A percentile compares a stretch with the other conserved stretches of the same genome.
Evolutionary conservation across 64 coral and sea anemone species (phyloP).

Genomic region (Hydrozoanthus tunicans): DNA sequence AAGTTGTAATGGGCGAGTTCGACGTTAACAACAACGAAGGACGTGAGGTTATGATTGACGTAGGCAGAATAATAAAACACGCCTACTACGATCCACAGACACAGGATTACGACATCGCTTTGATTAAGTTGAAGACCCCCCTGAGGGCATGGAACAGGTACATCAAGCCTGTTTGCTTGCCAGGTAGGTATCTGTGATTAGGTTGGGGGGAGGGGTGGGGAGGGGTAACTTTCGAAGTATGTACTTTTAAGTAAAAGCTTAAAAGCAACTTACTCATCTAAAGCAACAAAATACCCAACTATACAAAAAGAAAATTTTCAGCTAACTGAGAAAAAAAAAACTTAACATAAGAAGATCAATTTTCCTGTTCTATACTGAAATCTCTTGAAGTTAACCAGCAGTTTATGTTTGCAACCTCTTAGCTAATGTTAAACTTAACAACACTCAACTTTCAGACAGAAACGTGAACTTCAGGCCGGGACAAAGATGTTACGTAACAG

Average conservation of each 20-base stretch:
- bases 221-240: no score
- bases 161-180: conserved; percentile 34
- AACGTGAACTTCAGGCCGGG: conserved; percentile 4
- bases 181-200: not conserved
- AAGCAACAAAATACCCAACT: no score
- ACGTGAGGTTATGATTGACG: conserved; percentile 51
- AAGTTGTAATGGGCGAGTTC: conserved; percentile 54
- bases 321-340: no score
- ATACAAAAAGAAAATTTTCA: no score
- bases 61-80: conserved; percentile 55
- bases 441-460: not conserved
- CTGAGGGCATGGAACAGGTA: conserved; percentile 14
- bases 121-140: conserved; percentile 52
- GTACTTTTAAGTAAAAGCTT: no score
- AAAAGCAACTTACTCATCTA: no score
- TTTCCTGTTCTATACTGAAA: no score
- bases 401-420: not conserved
- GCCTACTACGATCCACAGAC: conserved; percentile 23
- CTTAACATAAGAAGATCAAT: no score
- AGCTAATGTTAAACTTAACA: not conserved
- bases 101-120: conserved; percentile 53
- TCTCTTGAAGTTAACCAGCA: no score
- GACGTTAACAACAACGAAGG: conserved; percentile 51
- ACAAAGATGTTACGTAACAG: conserved; percentile 49
- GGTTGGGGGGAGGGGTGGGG: no score